Percentiles rank a stretch among this genome's conserved stretches.
Conservation (phyloP, 2,888 invertebrate species). For the Caenorhabditis doughertyi region DNA sequence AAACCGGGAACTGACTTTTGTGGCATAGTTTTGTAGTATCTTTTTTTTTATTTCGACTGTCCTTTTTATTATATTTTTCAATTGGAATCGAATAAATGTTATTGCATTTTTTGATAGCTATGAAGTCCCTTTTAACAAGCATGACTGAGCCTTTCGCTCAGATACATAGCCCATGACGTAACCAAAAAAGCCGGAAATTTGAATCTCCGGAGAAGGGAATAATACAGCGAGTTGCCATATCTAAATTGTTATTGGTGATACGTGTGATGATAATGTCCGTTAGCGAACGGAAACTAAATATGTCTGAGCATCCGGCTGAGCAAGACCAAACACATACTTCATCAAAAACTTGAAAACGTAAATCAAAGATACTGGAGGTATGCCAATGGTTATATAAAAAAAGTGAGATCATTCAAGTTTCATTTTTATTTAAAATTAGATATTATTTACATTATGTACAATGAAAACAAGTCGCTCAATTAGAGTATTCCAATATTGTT, state of each 20-base stretch:
- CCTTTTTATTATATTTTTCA: constrained; percentile 14
- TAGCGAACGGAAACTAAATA: no score
- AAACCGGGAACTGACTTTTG: constrained; percentile 57
- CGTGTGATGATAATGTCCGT: no score
- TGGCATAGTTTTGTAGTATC: constrained; percentile 51
- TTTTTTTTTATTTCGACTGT: constrained; percentile 32
- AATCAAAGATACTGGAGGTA: no score
- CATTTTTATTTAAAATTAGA: not conserved
- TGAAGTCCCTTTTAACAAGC: not conserved
- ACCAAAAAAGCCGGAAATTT: constrained; percentile 3
- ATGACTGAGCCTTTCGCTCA: not conserved
- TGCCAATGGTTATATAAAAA: no score
- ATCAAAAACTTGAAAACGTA: no score
- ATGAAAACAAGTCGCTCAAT: not conserved
- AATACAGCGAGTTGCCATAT: constrained; percentile 16
- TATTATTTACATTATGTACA: not conserved
- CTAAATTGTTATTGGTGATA: no score
- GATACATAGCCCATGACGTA: constrained; percentile 3
- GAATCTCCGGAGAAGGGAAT: constrained; percentile 34
- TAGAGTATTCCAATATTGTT: constrained; percentile 42
- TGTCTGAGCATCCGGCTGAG: no score
- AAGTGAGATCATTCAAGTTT: no score
- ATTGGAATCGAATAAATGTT: constrained; percentile 34
- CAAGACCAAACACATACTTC: no score
- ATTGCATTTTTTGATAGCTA: constrained; percentile 7